These are phyloP conservation scores for Mustela lutreola DNA, from an alignment of 2,113 vertebrate genomes.

Conservation along the genomic window DNA sequence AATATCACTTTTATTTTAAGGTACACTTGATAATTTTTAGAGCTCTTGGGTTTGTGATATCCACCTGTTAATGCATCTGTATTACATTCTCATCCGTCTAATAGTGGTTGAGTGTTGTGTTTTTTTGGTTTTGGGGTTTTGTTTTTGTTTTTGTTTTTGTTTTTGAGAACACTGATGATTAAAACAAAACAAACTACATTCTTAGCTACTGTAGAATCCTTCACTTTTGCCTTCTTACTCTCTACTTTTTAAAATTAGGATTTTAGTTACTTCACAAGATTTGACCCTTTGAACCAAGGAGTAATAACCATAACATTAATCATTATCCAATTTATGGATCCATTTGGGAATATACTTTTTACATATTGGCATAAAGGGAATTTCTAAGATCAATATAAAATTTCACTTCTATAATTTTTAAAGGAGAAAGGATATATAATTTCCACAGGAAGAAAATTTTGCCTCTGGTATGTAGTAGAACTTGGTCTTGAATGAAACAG, in stretches of 20 bases:
- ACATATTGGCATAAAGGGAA: conserved; percentile 14
- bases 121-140: too few relatives aligned
- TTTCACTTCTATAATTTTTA: neutral
- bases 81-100: neutral
- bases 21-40: conserved; percentile 18
- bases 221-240: neutral
- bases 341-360: neutral
- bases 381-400: neutral
- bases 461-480: neutral
- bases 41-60: conserved; percentile 42
- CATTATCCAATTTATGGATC: neutral
- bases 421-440: neutral
- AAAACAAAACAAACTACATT: neutral
- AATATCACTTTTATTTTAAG: conserved; percentile 40
- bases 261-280: conserved; percentile 54
- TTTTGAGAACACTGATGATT: neutral
- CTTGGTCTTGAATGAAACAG: neutral
- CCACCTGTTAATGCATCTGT: neutral
- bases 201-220: neutral
- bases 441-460: neutral
- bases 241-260: conserved; percentile 35
- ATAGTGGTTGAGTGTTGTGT: neutral
- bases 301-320: conserved; percentile 26
- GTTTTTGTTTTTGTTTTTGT: neutral
- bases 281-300: neutral